Percentiles rank a stretch among this genome's conserved stretches.
phyloP scores from a whole-genome alignment of 2,888 invertebrate species.

The Yponomeuta cagnagella region DNA sequence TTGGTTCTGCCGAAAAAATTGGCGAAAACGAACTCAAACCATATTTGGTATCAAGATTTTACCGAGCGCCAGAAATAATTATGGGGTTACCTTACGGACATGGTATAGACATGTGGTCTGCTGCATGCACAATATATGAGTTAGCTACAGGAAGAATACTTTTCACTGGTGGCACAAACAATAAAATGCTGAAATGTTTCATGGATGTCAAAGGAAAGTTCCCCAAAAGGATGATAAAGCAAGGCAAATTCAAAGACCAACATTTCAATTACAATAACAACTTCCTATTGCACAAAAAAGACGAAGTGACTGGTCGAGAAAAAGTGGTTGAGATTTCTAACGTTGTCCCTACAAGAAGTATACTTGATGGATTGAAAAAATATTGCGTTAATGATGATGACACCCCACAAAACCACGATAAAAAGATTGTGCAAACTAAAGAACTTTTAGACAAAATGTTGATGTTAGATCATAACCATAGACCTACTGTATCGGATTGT shows the following conservation, averaged over 20 bases:
- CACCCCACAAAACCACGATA: constrained; percentile 87
- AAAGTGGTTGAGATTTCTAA: constrained; percentile 94
- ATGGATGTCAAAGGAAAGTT: constrained; percentile 99
- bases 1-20: constrained; percentile 95
- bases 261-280: constrained; percentile 98
- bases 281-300: constrained; percentile 96
- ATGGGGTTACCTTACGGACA: constrained; percentile 96
- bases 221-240: constrained; percentile 94
- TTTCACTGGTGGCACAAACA: constrained; percentile 98
- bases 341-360: constrained; percentile 87
- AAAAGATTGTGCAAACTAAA: constrained; percentile 92
- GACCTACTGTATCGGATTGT: constrained; percentile 91
- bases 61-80: constrained; percentile 99
- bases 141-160: constrained; percentile 97
- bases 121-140: constrained; percentile 98
- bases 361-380: constrained; percentile 90
- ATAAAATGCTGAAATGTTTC: constrained; percentile 98
- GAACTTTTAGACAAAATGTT: constrained; percentile 95
- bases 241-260: constrained; percentile 95
- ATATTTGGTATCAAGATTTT: constrained; percentile 98
- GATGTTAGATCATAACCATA: constrained; percentile 91
- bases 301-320: constrained; percentile 97
- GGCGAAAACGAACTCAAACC: constrained; percentile 98
- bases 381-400: constrained; percentile 78
- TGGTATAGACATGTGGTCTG: constrained; percentile 98